These are phyloP conservation scores for Xestia c-nigrum DNA, from an alignment of 2,888 invertebrate species.

Conservation along the genomic window DNA sequence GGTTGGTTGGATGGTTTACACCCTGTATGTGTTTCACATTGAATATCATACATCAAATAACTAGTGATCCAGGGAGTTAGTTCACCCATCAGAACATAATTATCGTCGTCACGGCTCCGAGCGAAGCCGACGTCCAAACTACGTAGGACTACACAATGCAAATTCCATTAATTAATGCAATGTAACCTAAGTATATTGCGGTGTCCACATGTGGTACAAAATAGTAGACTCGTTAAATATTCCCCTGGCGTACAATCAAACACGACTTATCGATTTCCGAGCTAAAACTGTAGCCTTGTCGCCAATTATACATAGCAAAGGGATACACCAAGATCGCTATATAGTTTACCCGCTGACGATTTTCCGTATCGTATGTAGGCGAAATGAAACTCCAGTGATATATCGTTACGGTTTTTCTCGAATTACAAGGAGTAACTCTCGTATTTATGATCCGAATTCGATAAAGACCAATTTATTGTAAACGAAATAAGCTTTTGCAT, in stretches of 20 bases:
- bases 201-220: constrained; percentile 55
- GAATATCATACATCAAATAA: constrained; percentile 50
- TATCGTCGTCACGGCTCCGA: constrained; percentile 33
- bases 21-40: not conserved
- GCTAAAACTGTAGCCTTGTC: constrained; percentile 80
- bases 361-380: constrained; percentile 3
- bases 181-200: constrained; percentile 59
- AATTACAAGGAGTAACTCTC: constrained; percentile 9
- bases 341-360: constrained; percentile 12
- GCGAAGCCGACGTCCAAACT: constrained; percentile 45
- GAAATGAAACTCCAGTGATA: constrained; percentile 1
- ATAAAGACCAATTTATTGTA: constrained; percentile 59
- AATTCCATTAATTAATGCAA: constrained; percentile 77
- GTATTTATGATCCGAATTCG: constrained; percentile 33
- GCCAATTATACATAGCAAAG: constrained; percentile 78
- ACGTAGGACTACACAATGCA: constrained; percentile 67
- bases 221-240: constrained; percentile 73
- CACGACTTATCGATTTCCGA: constrained; percentile 82
- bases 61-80: constrained; percentile 39
- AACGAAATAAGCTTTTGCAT: constrained; percentile 21
- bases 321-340: constrained; percentile 66
- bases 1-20: too few relatives aligned
- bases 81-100: constrained; percentile 60
- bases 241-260: constrained; percentile 77
- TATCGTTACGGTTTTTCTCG: constrained; percentile 18